These are phyloP conservation scores for Caenorhabditis sp. DNA, from an alignment of 2,888 invertebrate genomes.

Conservation along the genomic window DNA sequence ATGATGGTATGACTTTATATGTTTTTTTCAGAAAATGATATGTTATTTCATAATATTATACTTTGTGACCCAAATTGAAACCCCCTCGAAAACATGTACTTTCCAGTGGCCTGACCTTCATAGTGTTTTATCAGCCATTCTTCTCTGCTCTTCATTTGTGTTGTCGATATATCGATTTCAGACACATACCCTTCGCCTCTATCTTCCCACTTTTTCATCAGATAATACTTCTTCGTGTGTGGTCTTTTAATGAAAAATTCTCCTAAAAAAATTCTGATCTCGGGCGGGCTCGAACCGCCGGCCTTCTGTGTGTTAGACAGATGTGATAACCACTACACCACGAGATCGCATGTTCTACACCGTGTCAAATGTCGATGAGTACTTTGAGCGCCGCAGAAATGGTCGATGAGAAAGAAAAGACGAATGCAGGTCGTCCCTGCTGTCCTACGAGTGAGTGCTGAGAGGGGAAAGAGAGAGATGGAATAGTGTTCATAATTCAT, in stretches of 20 bases:
- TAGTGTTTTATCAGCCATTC: not conserved
- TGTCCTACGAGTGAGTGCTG: too few relatives aligned
- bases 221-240: not conserved
- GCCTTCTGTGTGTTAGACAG: constrained; percentile 70
- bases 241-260: not conserved
- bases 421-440: too few relatives aligned
- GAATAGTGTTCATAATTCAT: too few relatives aligned
- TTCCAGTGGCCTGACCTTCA: not conserved
- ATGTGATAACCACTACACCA: constrained; percentile 70
- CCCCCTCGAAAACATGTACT: not conserved
- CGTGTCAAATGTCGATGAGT: not conserved
- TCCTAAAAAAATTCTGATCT: constrained; percentile 45
- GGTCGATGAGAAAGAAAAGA: not conserved
- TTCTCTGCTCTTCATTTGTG: not conserved
- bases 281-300: constrained; percentile 69
- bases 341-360: constrained; percentile 40
- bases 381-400: not conserved
- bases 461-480: too few relatives aligned
- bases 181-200: not conserved
- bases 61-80: too few relatives aligned
- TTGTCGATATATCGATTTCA: not conserved
- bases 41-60: not conserved
- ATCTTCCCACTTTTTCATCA: not conserved
- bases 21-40: too few relatives aligned
- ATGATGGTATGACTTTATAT: too few relatives aligned